Percentiles rank a stretch among this genome's conserved stretches.
Conservation (phyloP, 37 sponge, comb jelly and placozoan genomes). For the Eunapius fragilis region DNA sequence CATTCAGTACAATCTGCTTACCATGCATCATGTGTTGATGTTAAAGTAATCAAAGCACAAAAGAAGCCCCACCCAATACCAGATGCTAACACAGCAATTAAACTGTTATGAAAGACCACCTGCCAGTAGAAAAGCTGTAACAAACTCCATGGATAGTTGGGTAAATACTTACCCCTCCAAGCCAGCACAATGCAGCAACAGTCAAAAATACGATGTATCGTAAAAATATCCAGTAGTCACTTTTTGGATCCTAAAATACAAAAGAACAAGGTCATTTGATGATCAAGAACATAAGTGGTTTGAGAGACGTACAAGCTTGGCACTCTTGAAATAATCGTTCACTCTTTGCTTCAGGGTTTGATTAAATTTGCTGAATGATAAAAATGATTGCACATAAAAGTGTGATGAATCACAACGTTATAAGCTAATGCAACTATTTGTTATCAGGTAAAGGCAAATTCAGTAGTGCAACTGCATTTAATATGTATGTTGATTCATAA, state of each 20-base stretch:
- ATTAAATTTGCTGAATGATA: conserved; percentile 62
- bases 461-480: too few relatives aligned
- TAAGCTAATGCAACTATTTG: too few relatives aligned
- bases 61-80: conserved; percentile 70
- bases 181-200: conserved; percentile 38
- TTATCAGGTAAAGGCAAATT: too few relatives aligned
- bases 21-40: conserved; percentile 91
- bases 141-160: background rate
- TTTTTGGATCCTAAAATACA: conserved; percentile 77
- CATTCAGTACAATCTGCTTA: background rate
- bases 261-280: background rate
- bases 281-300: background rate
- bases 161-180: conserved; percentile 46
- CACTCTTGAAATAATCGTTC: conserved; percentile 79
- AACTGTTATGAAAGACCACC: conserved; percentile 72
- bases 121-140: background rate
- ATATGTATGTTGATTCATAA: too few relatives aligned
- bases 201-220: conserved; percentile 73
- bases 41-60: conserved; percentile 78
- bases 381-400: background rate
- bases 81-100: conserved; percentile 26
- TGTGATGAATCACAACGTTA: too few relatives aligned
- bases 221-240: conserved; percentile 88
- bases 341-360: conserved; percentile 75
- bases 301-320: conserved; percentile 76